Evolutionary conservation across 1,140 invertebrate species (phyloP).

Genomic region (Aphelinus atriplicis): DNA sequence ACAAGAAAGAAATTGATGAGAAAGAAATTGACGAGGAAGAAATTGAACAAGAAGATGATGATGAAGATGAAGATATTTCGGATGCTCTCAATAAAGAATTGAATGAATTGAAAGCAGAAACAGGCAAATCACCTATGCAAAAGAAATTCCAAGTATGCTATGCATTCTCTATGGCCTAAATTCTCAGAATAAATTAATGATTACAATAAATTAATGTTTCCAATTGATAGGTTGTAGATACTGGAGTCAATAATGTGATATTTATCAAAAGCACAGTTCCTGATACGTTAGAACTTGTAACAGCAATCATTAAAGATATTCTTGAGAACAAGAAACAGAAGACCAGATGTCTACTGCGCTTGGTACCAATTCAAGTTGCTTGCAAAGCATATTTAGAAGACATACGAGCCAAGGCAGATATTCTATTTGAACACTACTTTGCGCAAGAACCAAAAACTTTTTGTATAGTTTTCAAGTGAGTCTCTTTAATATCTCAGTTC

Average conservation of each 20-base stretch:
- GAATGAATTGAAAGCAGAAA: constrained; percentile 69
- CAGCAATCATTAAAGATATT: constrained; percentile 79
- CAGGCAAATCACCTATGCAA: constrained; percentile 52
- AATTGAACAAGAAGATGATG: constrained; percentile 55
- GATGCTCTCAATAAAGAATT: constrained; percentile 75
- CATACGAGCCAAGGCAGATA: constrained; percentile 74
- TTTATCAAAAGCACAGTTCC: constrained; percentile 83
- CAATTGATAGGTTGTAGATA: constrained; percentile 72
- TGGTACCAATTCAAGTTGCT: constrained; percentile 82
- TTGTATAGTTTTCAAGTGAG: constrained; percentile 80
- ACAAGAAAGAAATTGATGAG: constrained; percentile 51
- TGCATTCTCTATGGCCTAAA: background rate
- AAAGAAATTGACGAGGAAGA: constrained; percentile 55
- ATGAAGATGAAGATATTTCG: constrained; percentile 72
- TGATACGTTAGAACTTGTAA: constrained; percentile 76
- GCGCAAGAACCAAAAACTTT: constrained; percentile 77
- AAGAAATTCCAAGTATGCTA: constrained; percentile 55
- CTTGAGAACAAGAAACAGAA: constrained; percentile 73
- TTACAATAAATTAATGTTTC: constrained; percentile 24
- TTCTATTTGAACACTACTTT: constrained; percentile 80
- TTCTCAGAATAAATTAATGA: constrained; percentile 12
- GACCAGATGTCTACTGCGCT: constrained; percentile 77
- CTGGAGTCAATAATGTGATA: constrained; percentile 82
- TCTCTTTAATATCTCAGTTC: constrained; percentile 30
- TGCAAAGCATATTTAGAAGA: constrained; percentile 82